phyloP scores from a whole-genome alignment of 1,140 invertebrate genomes.

The Diachasmimorpha longicaudata region DNA sequence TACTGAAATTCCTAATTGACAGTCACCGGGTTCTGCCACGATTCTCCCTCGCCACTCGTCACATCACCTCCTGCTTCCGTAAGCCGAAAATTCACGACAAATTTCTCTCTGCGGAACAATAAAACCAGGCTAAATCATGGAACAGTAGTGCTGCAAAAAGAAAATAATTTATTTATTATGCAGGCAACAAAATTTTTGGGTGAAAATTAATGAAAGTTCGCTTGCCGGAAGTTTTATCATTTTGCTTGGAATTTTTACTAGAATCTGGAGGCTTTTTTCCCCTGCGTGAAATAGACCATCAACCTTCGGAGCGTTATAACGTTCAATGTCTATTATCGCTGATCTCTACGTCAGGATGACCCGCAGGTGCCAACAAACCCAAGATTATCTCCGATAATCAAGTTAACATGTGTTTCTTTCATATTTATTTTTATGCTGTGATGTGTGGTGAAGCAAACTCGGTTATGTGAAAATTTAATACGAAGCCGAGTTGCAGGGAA shows the following conservation, averaged over 20 bases:
- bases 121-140: constrained; percentile 11
- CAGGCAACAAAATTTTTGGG: too few relatives aligned
- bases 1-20: constrained; percentile 40
- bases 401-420: constrained; percentile 60
- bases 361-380: constrained; percentile 41
- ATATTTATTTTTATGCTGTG: constrained; percentile 34
- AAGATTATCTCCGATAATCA: constrained; percentile 44
- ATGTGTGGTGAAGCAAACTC: constrained; percentile 41
- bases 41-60: constrained; percentile 27
- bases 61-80: constrained; percentile 21
- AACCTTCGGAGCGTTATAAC: background rate
- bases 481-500: constrained; percentile 39
- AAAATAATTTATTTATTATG: too few relatives aligned
- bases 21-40: constrained; percentile 37
- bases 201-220: too few relatives aligned
- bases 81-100: constrained; percentile 23
- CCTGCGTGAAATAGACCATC: background rate
- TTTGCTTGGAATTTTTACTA: too few relatives aligned
- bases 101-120: constrained; percentile 20
- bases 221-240: too few relatives aligned
- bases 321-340: background rate
- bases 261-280: too few relatives aligned
- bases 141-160: too few relatives aligned
- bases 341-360: constrained; percentile 39
- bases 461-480: constrained; percentile 54